These are phyloP conservation scores for Ellobius talpinus DNA, from an alignment of 2,113 vertebrate species.

Conservation along the genomic window DNA sequence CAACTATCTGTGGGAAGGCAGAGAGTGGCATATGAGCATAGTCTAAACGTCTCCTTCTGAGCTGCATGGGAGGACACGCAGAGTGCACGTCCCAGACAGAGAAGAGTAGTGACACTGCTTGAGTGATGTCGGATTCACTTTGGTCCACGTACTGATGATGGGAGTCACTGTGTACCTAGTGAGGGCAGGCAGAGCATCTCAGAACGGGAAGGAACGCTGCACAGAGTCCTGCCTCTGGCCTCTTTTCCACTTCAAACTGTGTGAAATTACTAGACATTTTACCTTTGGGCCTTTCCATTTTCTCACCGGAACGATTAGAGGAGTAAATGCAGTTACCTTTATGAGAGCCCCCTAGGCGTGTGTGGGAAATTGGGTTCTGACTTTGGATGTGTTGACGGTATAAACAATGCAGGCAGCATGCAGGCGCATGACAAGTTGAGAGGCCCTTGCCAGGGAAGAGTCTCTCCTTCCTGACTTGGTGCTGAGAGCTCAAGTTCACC, in stretches of 20 bases:
- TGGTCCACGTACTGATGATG: rapidly evolving
- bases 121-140: rapidly evolving
- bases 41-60: not conserved
- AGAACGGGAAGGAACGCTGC: not conserved
- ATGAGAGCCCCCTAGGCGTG: not conserved
- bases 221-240: too few species aligned
- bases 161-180: not conserved
- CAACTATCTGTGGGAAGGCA: not conserved
- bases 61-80: not conserved
- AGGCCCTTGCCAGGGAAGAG: rapidly evolving
- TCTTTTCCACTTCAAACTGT: not conserved
- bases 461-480: not conserved
- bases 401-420: not conserved
- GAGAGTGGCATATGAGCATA: rapidly evolving
- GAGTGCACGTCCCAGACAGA: rapidly evolving
- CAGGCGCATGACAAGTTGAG: not conserved
- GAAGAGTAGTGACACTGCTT: not conserved
- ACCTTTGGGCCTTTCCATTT: not conserved
- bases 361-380: not conserved
- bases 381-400: not conserved
- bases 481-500: not conserved
- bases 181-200: not conserved
- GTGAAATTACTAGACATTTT: not conserved
- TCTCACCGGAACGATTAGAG: not conserved
- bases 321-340: not conserved